Conservation (phyloP, 2,113 vertebrate genomes). For the Himantopus leucocephalus region DNA sequence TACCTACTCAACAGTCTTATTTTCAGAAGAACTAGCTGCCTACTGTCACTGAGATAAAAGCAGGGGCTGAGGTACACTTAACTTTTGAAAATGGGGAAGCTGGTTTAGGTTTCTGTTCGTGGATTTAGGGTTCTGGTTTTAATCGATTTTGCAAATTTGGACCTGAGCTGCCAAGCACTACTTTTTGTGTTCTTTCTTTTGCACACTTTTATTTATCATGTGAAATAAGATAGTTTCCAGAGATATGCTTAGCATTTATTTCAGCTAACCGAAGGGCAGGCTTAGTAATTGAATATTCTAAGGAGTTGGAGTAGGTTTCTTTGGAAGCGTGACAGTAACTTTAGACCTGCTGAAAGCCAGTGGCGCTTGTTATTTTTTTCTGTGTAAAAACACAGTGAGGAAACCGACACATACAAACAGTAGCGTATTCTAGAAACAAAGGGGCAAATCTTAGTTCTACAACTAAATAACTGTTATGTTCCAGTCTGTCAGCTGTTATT, state of each 20-base stretch:
- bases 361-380: neutral
- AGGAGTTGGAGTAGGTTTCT: neutral
- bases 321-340: neutral
- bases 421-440: neutral
- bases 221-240: neutral
- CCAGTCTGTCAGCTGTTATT: neutral
- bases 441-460: neutral
- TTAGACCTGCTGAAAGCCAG: neutral
- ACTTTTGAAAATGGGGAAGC: neutral
- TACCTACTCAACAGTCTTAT: neutral
- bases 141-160: neutral
- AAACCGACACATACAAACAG: neutral
- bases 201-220: neutral
- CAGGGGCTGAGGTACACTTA: neutral
- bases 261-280: neutral
- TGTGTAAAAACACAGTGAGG: neutral
- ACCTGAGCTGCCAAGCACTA: neutral
- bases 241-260: neutral
- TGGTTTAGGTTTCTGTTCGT: neutral
- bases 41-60: neutral
- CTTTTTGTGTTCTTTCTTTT: neutral
- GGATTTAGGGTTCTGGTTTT: neutral
- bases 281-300: neutral
- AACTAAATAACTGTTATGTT: neutral
- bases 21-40: neutral